Base-by-base conservation (phyloP, 2,113 vertebrate species). In the Amazona guildingii region DNA sequence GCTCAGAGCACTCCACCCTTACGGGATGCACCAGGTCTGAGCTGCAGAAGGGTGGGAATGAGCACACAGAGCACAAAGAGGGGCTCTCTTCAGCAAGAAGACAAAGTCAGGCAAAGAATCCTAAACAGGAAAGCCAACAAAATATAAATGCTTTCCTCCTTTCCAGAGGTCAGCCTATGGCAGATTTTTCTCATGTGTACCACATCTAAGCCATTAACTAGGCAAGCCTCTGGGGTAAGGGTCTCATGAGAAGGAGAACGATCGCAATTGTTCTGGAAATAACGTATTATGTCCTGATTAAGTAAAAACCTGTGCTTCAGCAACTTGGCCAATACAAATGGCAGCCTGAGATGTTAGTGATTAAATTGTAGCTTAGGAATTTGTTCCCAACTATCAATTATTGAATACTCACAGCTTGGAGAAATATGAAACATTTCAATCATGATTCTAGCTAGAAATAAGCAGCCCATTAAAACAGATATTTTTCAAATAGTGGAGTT, bases 391-490 rank as follows among this genome's bases (percentile, higher is more conserved):
- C n/a, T 75, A 80, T 74, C 79, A 94, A 75, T 94, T 95, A 94
- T 91, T 96, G 94, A 84, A 83, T 92, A 49, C 14, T 92, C 55
- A 67, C 67, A 87, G 78, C 62, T 83, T 84, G 63, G 57, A 90
- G 61, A 90, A 95, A 81, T 86, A 90, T 35, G 43, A 94, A 95
- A 83, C 35, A 77, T 87, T 91, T 96, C 74, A 88, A 74, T 93
- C 76, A 62, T 83, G 37, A 41, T 89, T 80, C 75, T 89, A 84
- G 43, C 54, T 62, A 94, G 64, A 94, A 95, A 94, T 68, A 96
- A 77, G 43, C 24, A 94, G 66, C 24, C 46, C 49, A 67, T 90
- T 92, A 87, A 51, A 93, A n/a, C 13, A 69, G 61, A 25, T 88
- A 81, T 91, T 97, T 94, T 93, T 0, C 0, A 86, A 95, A 88